Conservation (phyloP, 2,113 vertebrate species). For the Cryptotis parvus region DNA sequence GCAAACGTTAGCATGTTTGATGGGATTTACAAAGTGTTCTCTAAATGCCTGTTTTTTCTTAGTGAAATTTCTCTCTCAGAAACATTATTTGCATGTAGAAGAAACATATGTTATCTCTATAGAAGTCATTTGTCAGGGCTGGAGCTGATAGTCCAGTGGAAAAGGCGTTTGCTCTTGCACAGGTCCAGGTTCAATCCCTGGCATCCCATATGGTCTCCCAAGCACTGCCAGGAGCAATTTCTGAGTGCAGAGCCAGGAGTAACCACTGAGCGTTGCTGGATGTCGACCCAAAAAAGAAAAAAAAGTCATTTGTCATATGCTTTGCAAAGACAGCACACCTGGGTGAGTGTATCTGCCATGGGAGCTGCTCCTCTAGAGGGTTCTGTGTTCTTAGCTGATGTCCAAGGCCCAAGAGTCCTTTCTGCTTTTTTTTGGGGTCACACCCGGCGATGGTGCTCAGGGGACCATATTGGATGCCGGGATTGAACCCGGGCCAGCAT, state of each 20-base stretch:
- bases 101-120: neutral
- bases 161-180: no score
- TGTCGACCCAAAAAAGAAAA: no score
- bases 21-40: conserved; percentile 7
- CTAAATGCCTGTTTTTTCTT: neutral
- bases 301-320: neutral
- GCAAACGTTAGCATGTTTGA: neutral
- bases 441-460: no score
- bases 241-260: no score
- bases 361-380: neutral
- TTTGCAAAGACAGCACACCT: neutral
- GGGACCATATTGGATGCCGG: no score
- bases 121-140: neutral
- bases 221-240: no score
- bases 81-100: neutral
- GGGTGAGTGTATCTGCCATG: neutral
- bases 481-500: no score
- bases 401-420: neutral
- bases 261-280: no score
- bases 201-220: no score
- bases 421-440: no score
- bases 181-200: no score
- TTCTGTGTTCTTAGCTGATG: neutral
- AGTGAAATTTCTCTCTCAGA: conserved; percentile 17
- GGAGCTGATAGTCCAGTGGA: no score